phyloP scores from a whole-genome alignment of 1,140 invertebrate genomes.

The Hylyphantes graminicola region DNA sequence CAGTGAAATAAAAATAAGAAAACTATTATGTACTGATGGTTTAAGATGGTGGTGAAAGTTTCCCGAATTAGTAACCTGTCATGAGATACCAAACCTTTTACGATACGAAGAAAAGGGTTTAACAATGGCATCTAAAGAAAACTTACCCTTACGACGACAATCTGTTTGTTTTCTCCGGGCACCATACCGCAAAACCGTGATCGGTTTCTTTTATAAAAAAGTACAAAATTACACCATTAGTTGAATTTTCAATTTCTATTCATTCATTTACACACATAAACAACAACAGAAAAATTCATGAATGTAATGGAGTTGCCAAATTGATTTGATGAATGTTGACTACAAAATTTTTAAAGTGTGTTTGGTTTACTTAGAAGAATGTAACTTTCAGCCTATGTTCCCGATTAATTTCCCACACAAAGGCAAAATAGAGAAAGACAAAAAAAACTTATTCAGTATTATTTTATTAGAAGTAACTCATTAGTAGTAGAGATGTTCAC shows the following conservation, averaged over 20 bases:
- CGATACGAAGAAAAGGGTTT: not conserved
- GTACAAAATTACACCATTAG: conserved; percentile 26
- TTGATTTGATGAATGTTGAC: too few relatives aligned
- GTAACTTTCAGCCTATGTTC: too few relatives aligned
- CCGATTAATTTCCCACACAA: too few relatives aligned
- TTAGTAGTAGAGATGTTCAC: too few relatives aligned
- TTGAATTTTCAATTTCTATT: not conserved
- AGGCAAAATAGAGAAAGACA: too few relatives aligned
- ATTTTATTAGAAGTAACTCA: too few relatives aligned
- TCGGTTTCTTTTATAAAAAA: not conserved
- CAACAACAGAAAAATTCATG: conserved; percentile 23
- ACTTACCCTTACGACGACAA: conserved; percentile 12
- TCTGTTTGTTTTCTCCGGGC: conserved; percentile 25
- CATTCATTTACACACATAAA: conserved; percentile 11
- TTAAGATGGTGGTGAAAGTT: not conserved
- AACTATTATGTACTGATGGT: not conserved
- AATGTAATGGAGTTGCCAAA: conserved; percentile 1
- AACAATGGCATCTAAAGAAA: not conserved
- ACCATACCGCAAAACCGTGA: conserved; percentile 20
- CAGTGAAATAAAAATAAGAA: not conserved
- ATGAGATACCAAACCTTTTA: not conserved
- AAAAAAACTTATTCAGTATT: too few relatives aligned
- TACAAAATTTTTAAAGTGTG: too few relatives aligned
- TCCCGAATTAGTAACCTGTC: not conserved
- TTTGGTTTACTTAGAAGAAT: too few relatives aligned